Evolutionary conservation across 1,140 invertebrate species (phyloP).

Genomic region (Yoshiicerus persimilis): DNA sequence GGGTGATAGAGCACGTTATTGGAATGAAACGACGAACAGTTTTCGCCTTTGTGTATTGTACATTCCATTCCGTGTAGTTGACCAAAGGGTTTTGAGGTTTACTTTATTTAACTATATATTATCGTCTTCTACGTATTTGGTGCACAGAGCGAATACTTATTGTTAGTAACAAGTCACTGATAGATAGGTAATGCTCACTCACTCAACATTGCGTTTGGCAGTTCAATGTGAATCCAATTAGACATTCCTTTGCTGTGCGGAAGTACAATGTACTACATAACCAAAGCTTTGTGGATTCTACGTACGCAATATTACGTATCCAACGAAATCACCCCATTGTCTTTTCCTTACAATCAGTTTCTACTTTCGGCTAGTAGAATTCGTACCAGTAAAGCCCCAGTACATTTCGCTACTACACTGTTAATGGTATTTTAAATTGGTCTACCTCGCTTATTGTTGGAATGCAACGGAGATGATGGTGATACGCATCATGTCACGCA

Average conservation of each 20-base stretch:
- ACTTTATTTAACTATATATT: neutral
- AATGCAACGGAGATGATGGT: neutral
- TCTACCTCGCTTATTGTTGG: neutral
- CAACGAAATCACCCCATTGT: neutral
- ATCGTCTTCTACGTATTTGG: neutral
- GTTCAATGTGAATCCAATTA: slow-evolving; percentile 8
- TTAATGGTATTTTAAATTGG: neutral
- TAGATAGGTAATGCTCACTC: neutral
- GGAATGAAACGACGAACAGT: neutral
- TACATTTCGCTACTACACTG: neutral
- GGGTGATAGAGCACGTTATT: neutral
- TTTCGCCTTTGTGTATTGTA: neutral
- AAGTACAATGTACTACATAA: neutral
- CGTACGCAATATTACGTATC: neutral
- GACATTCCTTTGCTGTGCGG: neutral
- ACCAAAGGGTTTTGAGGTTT: slow-evolving; percentile 15
- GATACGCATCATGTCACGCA: too few relatives aligned
- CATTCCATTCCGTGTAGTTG: slow-evolving; percentile 27
- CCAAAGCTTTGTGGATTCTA: neutral
- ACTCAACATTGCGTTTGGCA: neutral
- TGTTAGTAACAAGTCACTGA: neutral
- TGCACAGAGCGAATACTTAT: neutral
- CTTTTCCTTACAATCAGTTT: neutral
- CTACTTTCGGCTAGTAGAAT: too few relatives aligned
- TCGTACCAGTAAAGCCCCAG: neutral